Base-by-base conservation (phyloP, 2,113 vertebrate species). In the Zosterops lateralis region DNA sequence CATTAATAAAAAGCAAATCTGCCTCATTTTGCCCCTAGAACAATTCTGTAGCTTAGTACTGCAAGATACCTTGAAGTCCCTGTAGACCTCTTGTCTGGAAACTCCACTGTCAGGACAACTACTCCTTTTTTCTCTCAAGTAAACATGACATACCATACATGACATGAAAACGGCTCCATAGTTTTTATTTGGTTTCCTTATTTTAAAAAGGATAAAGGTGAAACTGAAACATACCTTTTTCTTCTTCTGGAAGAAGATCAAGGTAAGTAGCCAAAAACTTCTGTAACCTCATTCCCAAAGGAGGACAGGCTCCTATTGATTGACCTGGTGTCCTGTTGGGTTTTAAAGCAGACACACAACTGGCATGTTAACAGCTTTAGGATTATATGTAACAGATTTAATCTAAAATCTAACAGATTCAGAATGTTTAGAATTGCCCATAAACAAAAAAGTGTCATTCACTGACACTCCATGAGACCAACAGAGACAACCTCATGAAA, bases 271-370 rank as follows among this genome's bases (percentile, higher is more conserved):
- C 83, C 97, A 99, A 95, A 97, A 99, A 99, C 62, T 89, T 97
- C 96, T 98, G 97, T 26, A 99, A 97, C 89, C 98, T 99, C 62
- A 92, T 61, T 73, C 97, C 99, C 50, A 99, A 73, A 77, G 99
- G 98, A 89, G 99, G 98, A 97, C 98, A 98, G 53, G 98, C 97
- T 92, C 99, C 99, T 24, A 98, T 91, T 44, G 90, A 93, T 90
- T 99, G 98, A 15, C 96, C 98, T 48, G 96, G 87, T 31, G 97
- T 95, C 94, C 99, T 99, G 74, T 12, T 42, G 48, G 31, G 53
- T 95, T 93, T 93, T 81, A 87, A 93, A 95, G 85, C 12, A n/a
- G 40, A 34, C 18, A 81, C 8, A 68, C 22, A 58, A 50, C 17
- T 10, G 12, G 10, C 10, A 73, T 4, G 7, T 76, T 75, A 89